Conservation (phyloP, 53 echinoderm and acorn worm genomes). For the Pentamera pediparva region DNA sequence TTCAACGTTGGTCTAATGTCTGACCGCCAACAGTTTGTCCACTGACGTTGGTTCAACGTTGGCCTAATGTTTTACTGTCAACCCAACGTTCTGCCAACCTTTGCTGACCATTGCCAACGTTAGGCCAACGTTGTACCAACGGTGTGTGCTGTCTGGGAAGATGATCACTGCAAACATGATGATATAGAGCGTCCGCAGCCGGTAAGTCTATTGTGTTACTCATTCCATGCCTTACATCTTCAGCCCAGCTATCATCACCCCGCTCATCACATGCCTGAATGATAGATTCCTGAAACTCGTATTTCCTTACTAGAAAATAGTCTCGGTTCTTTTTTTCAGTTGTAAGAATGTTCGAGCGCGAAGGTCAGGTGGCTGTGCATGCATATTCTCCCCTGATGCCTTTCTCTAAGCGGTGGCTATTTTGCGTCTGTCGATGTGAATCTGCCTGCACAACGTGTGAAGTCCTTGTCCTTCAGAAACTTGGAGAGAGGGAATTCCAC, state of each 20-base stretch:
- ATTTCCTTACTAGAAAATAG: constrained; percentile 22
- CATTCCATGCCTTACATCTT: constrained; percentile 15
- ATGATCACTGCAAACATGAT: constrained; percentile 40
- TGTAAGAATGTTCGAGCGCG: constrained; percentile 21
- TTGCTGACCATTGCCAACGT: no score
- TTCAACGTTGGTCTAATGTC: no score
- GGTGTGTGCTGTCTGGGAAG: no score
- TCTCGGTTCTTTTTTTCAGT: constrained; percentile 14
- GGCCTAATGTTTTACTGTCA: no score
- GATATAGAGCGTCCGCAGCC: constrained; percentile 42
- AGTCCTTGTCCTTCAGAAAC: constrained; percentile 23
- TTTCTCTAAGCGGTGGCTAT: constrained; percentile 20
- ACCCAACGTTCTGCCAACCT: no score
- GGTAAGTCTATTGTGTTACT: constrained; percentile 4
- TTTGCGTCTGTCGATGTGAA: constrained; percentile 7
- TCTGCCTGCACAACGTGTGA: constrained; percentile 26
- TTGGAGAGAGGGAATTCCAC: constrained; percentile 14
- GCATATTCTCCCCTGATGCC: constrained; percentile 4
- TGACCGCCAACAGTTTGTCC: no score
- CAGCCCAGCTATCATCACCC: constrained; percentile 25
- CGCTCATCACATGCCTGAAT: constrained; percentile 25
- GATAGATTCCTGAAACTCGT: constrained; percentile 21
- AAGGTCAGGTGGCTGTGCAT: constrained; percentile 10
- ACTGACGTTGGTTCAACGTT: no score
- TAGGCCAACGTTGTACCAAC: no score